These are phyloP conservation scores for Pipra filicauda DNA, from an alignment of 2,113 vertebrate genomes.

Conservation along the genomic window DNA sequence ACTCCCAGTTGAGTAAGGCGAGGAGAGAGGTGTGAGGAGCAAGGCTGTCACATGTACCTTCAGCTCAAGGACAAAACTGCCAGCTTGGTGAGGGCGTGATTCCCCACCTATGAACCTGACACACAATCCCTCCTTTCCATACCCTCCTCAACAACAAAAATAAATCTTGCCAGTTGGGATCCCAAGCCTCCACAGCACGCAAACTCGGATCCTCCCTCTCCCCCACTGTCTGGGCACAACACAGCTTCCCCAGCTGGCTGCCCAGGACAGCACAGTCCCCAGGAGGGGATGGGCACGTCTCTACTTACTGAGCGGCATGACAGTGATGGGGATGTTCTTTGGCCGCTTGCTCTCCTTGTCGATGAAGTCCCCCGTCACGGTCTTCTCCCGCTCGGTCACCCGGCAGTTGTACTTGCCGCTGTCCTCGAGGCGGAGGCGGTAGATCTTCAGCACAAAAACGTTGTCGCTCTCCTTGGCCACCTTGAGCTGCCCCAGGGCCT, in stretches of 20 bases:
- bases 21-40: not conserved
- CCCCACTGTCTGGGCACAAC: not conserved
- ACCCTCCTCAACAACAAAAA: not conserved
- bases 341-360: slow-evolving; percentile 95
- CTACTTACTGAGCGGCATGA: slow-evolving; percentile 91
- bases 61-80: not conserved
- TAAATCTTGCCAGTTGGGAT: not conserved
- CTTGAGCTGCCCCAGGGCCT: slow-evolving; percentile 87
- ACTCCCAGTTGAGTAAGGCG: not conserved
- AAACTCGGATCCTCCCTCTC: not conserved
- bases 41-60: not conserved
- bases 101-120: not conserved
- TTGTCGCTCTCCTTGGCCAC: slow-evolving; percentile 87
- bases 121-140: not conserved
- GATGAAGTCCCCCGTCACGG: slow-evolving; percentile 90
- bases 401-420: slow-evolving; percentile 96
- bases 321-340: slow-evolving; percentile 91
- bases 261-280: not conserved
- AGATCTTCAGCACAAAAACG: slow-evolving; percentile 90
- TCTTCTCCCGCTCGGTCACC: slow-evolving; percentile 92
- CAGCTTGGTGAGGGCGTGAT: not conserved
- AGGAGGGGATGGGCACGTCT: not conserved
- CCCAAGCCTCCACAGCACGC: not conserved
- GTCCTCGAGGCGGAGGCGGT: slow-evolving; percentile 86
- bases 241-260: not conserved